These are phyloP conservation scores for Notothenia rossii DNA, from an alignment of 2,113 vertebrate genomes.

Conservation along the genomic window DNA sequence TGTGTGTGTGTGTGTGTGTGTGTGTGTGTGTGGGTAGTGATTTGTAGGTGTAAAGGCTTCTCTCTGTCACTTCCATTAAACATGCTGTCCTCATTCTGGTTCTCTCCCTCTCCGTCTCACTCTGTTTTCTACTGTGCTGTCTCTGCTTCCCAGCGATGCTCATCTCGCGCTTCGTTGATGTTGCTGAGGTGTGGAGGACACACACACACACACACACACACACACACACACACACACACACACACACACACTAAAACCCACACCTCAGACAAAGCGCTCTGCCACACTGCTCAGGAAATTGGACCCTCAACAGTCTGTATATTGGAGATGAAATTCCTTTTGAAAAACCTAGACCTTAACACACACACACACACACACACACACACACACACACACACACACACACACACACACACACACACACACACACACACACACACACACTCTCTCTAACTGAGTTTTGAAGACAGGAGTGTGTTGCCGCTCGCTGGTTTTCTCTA, in stretches of 20 bases:
- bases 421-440: background rate
- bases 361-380: no score
- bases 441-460: background rate
- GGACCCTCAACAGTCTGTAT: slow-evolving; percentile 64
- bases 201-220: slow-evolving; percentile 21
- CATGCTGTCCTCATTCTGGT: slow-evolving; percentile 42
- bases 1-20: slow-evolving; percentile 29
- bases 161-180: slow-evolving; percentile 58
- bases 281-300: slow-evolving; percentile 66
- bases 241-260: background rate
- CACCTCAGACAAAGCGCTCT: slow-evolving; percentile 23
- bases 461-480: slow-evolving; percentile 38
- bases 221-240: slow-evolving; percentile 20
- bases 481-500: slow-evolving; percentile 45
- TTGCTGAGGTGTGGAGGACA: slow-evolving; percentile 42
- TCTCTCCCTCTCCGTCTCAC: slow-evolving; percentile 11
- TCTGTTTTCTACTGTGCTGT: slow-evolving; percentile 24
- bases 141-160: slow-evolving; percentile 27
- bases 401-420: slow-evolving; percentile 14
- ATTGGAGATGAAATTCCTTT: slow-evolving; percentile 68
- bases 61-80: slow-evolving; percentile 57
- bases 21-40: slow-evolving; percentile 34
- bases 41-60: slow-evolving; percentile 44
- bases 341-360: slow-evolving; percentile 33
- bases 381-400: slow-evolving; percentile 11